Evolutionary conservation across 2,113 vertebrate genomes (phyloP), one percentile per base, ranked within the genome.

Genomic region (Halichoeres trimaculatus): DNA sequence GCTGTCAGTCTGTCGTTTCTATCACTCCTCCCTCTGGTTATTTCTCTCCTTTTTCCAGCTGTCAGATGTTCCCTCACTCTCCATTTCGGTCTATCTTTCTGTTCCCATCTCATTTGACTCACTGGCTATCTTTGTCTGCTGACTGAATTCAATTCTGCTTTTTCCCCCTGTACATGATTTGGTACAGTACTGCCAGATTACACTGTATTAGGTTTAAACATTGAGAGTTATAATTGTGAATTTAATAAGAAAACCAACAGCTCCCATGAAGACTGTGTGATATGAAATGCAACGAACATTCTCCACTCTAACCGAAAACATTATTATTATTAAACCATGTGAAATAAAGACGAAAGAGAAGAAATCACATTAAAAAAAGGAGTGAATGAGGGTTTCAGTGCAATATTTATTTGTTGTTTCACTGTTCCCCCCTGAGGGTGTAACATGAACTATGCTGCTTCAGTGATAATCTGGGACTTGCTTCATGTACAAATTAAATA

Each of bases 1-100:
- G 65, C 66, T 81, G 71, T 80, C 86, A 65, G 52, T 63, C 55
- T 8, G 6, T 68, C 60, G 70, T 69, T 70, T 50, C 73, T 34
- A 67, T 50, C 47, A 43, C 10, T 58, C 47, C 56, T 67, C 63
- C 66, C 40, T 51, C 63, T 63, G 70, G 71, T 76, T 83, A 68
- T 86, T 74, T 56, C 48, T 77, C 26, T 76, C 52, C 23, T 74
- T 60, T 66, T 34, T 7, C 54, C 56, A n/a, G 38, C 70, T 62
- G 63, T 89, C 70, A 80, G 30, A 58, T 70, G 54, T 58, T 83
- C 75, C 82, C 81, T 79, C 50, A 3, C 75, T 85, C 70, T 68
- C 54, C 55, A 57, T 74, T 83, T 76, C 77, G 78, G 60, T 74
- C 63, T 43, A 36, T 81, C 81, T 83, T 59, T 76, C 53, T 55